Percentiles rank a stretch among this genome's conserved stretches.
Evolutionary conservation across 1,140 invertebrate genomes (phyloP).

Genomic region (Leptestheria dahalacensis): DNA sequence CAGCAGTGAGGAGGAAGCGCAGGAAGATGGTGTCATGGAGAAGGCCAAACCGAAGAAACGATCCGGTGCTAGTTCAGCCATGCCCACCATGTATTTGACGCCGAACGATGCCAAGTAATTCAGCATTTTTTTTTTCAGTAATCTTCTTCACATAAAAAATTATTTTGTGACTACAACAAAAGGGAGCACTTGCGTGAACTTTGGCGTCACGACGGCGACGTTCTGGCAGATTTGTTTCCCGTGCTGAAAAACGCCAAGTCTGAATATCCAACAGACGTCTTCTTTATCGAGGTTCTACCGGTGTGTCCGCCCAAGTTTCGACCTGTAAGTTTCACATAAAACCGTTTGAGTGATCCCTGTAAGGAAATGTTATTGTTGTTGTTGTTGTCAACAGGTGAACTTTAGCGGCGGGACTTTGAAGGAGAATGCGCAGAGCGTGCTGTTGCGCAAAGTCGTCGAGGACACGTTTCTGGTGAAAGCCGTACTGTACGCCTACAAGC

Average conservation of each 20-base stretch:
- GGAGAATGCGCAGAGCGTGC: conserved; percentile 18
- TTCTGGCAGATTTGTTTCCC: conserved; percentile 55
- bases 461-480: conserved; percentile 42
- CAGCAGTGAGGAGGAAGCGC: conserved; percentile 6
- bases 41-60: not conserved
- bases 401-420: conserved; percentile 11
- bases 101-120: conserved; percentile 21
- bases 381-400: not conserved
- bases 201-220: conserved; percentile 55
- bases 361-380: no score
- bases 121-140: not conserved
- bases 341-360: no score
- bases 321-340: conserved; percentile 46
- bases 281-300: conserved; percentile 70
- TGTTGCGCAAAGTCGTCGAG: conserved; percentile 50
- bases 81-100: conserved; percentile 20
- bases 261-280: conserved; percentile 62
- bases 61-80: not conserved
- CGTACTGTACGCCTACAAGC: conserved; percentile 44
- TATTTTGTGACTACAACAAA: conserved; percentile 21
- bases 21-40: conserved; percentile 15
- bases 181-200: conserved; percentile 54
- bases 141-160: not conserved
- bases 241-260: conserved; percentile 39
- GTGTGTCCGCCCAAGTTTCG: conserved; percentile 75